phyloP scores from a whole-genome alignment of 2,113 vertebrate genomes.

The Climacteris rufus region DNA sequence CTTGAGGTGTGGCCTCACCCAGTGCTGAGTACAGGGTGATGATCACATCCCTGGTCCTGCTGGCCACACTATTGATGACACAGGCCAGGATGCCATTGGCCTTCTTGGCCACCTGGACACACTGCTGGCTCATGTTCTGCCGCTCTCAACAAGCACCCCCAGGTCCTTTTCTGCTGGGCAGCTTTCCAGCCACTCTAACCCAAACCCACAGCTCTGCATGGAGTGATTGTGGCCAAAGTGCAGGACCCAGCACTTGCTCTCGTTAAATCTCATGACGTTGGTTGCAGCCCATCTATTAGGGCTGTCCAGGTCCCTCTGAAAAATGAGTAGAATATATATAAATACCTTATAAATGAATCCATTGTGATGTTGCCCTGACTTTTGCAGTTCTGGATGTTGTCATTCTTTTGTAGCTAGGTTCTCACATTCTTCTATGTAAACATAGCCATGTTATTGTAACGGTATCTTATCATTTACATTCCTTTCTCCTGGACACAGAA shows the following conservation, averaged over 20 bases:
- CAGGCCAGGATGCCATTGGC: not conserved
- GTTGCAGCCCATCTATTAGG: not conserved
- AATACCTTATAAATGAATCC: not conserved
- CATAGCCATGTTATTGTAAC: too few relatives aligned
- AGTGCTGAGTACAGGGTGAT: not conserved
- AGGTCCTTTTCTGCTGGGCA: not conserved
- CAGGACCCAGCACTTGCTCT: not conserved
- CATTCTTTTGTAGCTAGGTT: too few relatives aligned
- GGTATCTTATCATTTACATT: too few relatives aligned
- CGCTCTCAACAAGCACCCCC: not conserved
- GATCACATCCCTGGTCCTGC: not conserved
- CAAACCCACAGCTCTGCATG: rapidly evolving
- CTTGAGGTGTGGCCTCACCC: not conserved
- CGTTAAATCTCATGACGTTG: too few relatives aligned
- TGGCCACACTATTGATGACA: not conserved
- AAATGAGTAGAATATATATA: not conserved
- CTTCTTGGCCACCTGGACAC: not conserved
- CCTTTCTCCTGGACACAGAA: too few relatives aligned
- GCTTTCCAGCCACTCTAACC: not conserved
- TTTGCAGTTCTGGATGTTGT: too few relatives aligned
- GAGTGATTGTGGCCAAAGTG: not conserved
- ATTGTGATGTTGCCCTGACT: too few relatives aligned
- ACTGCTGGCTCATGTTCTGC: not conserved
- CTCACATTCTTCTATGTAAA: too few relatives aligned
- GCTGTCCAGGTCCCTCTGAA: not conserved